Conservation (phyloP, 2,797 vertebrate species). For the Tadarida brasiliensis region DNA sequence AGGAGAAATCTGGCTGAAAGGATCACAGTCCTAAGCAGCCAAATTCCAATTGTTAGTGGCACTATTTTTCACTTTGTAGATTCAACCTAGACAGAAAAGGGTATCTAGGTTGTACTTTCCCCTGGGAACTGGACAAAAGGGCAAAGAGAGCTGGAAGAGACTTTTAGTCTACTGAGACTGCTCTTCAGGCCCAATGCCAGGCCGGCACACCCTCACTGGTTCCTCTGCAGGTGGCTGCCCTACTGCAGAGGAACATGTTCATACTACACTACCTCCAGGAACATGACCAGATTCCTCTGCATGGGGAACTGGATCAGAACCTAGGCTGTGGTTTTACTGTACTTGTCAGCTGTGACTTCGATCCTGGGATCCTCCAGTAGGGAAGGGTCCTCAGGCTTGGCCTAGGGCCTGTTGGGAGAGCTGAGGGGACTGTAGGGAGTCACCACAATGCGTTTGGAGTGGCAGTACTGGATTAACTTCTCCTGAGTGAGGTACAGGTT, state of each 20-base stretch:
- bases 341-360: background rate
- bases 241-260: background rate
- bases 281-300: background rate
- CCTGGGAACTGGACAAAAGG: background rate
- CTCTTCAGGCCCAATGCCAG: background rate
- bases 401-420: conserved; percentile 94
- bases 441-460: conserved; percentile 92
- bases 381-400: background rate
- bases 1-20: conserved; percentile 17
- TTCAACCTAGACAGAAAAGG: conserved; percentile 49
- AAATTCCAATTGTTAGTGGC: conserved; percentile 24
- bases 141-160: background rate
- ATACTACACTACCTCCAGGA: background rate
- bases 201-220: background rate
- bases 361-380: background rate
- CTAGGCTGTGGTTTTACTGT: background rate
- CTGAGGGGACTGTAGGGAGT: conserved; percentile 95
- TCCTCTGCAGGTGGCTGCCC: background rate
- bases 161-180: background rate
- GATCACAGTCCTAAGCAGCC: background rate
- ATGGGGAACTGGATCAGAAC: background rate
- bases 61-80: background rate
- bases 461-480: conserved; percentile 93
- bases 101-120: background rate
- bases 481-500: conserved; percentile 95